phyloP scores from a whole-genome alignment of 2,888 invertebrate genomes.

The Drosophila neutralis region DNA sequence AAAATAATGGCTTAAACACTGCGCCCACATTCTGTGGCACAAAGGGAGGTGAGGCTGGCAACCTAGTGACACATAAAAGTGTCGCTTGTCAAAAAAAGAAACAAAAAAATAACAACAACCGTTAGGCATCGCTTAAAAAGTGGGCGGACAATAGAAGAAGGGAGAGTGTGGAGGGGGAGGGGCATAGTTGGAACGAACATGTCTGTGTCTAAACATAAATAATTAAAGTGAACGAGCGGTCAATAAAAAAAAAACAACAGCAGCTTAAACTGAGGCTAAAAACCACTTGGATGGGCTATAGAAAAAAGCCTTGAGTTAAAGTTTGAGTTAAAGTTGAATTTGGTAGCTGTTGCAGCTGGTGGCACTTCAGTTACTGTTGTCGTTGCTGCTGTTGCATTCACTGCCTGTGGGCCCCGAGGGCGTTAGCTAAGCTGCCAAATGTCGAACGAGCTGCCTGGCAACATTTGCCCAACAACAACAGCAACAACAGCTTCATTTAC shows the following conservation, averaged over 20 bases:
- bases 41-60: conserved; percentile 32
- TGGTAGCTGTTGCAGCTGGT: conserved; percentile 26
- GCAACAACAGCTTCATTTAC: conserved; percentile 48
- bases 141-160: background rate
- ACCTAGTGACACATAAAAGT: conserved; percentile 78
- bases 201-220: conserved; percentile 52
- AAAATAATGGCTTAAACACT: conserved; percentile 42
- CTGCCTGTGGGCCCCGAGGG: conserved; percentile 51
- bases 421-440: conserved; percentile 71
- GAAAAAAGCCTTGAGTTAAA: conserved; percentile 28
- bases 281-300: conserved; percentile 43
- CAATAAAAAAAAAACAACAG: conserved; percentile 52
- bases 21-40: conserved; percentile 44
- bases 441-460: conserved; percentile 45
- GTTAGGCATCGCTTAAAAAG: conserved; percentile 37
- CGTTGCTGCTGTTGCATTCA: conserved; percentile 17
- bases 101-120: conserved; percentile 24
- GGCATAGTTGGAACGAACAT: conserved; percentile 19
- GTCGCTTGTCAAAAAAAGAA: conserved; percentile 58
- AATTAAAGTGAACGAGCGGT: conserved; percentile 64
- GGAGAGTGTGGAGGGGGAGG: background rate
- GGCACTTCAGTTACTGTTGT: conserved; percentile 20
- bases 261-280: conserved; percentile 27
- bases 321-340: conserved; percentile 24
- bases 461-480: conserved; percentile 43